These are phyloP conservation scores for Parnassius mnemosyne DNA, from an alignment of 2,888 invertebrate species.

Conservation along the genomic window DNA sequence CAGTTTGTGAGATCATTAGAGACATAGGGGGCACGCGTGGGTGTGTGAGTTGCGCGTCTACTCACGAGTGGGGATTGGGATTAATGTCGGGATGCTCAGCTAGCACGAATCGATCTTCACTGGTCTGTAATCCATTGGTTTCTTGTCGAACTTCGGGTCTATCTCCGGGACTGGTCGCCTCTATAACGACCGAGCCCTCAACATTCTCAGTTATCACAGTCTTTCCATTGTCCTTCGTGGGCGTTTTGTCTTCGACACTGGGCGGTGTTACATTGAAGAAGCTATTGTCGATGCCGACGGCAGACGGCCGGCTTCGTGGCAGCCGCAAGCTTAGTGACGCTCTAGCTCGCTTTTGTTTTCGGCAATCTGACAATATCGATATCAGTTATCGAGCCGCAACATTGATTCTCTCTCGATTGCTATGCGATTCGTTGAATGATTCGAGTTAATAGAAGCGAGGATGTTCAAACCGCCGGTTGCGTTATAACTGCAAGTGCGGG, in stretches of 20 bases:
- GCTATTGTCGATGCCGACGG: constrained; percentile 59
- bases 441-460: constrained; percentile 44
- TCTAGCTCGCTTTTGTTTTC: constrained; percentile 70
- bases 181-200: constrained; percentile 27
- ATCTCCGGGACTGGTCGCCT: constrained; percentile 19
- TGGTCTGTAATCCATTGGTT: constrained; percentile 27
- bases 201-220: constrained; percentile 34
- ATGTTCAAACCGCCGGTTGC: constrained; percentile 41
- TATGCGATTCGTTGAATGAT: constrained; percentile 24
- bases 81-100: constrained; percentile 64
- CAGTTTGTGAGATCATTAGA: constrained; percentile 14
- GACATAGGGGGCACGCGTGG: constrained; percentile 49
- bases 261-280: constrained; percentile 74
- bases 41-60: constrained; percentile 55
- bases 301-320: constrained; percentile 69
- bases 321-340: constrained; percentile 67
- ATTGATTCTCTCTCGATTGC: constrained; percentile 21
- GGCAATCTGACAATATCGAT: constrained; percentile 71
- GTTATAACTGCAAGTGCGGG: constrained; percentile 44
- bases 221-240: constrained; percentile 44
- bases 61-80: constrained; percentile 78
- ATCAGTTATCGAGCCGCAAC: constrained; percentile 30
- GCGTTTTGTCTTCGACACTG: constrained; percentile 68
- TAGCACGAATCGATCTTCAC: constrained; percentile 47
- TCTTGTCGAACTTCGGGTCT: constrained; percentile 1